Base-by-base conservation (phyloP, 2,888 invertebrate species). In the Macrosoma leucophasiata region DNA sequence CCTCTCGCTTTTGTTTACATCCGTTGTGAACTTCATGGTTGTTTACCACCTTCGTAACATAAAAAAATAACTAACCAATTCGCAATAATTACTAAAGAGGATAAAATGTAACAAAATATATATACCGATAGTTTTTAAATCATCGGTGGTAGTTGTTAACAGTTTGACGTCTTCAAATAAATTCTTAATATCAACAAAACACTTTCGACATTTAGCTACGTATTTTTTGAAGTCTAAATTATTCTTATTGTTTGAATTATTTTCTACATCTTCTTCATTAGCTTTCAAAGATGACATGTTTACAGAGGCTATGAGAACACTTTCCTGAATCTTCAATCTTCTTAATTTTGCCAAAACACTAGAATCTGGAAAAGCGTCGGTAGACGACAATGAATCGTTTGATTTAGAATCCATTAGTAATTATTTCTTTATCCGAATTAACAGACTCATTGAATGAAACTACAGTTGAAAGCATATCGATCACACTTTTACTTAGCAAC, bases 321-420 rank as follows among this genome's bases (percentile, higher is more conserved):
- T 59, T 63, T 81, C 79, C 50, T 81, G 76, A 43, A 82, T 75
- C 63, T 72, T 74, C 19, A 82, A 48, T 41, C 77, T 55, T 46
- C 70, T 62, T 28, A 78, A 31, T 52, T 66, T 72, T 6, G 71
- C 67, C 9, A 44, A 20, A 4, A 62, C 34, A 44, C 43, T 55
- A 19, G 40, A 32, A 11, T 41, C 38, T 27, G n/a, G n/a, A n/a
- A n/a, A n/a, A n/a, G n/a, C n/a, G 12, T 25, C 18, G 22, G 36
- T 39, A 26, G 19, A 14, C 15, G 15, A 13, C 9, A 13, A 10
- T 10, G 8, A 26, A 23, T 32, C 37, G 14, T 13, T n/a, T 33
- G 10, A 29, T n/a, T 13, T 13, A 20, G 3, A n/a, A 9, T 29
- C 20, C 19, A 29, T 21, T 9, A 9, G 13, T 13, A 15, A 5